Percentiles rank a stretch among this genome's conserved stretches.
phyloP scores from a whole-genome alignment of 2,797 vertebrate species.

The Xenops minutus region DNA sequence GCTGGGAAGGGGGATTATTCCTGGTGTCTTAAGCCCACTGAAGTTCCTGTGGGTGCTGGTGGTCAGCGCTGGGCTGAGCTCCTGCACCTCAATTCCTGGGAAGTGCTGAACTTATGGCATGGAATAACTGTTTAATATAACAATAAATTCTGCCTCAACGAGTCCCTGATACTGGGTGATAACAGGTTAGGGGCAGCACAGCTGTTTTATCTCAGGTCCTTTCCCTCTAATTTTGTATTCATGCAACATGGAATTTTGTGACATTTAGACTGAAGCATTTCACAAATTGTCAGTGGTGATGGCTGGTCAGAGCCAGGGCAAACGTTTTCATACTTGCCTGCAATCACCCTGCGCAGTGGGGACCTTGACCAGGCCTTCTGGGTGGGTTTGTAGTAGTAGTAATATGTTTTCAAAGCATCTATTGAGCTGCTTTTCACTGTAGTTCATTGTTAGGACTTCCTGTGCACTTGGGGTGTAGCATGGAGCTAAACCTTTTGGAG shows the following conservation, averaged over 20 bases:
- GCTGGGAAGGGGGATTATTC: background rate
- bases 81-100: background rate
- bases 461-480: background rate
- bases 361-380: background rate
- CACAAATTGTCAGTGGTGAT: background rate
- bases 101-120: background rate
- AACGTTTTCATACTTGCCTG: background rate
- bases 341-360: background rate
- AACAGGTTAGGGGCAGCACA: background rate
- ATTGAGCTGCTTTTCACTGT: background rate
- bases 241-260: background rate
- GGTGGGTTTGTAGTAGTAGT: background rate
- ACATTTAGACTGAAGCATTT: background rate
- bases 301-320: background rate
- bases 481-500: background rate
- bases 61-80: background rate
- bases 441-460: background rate
- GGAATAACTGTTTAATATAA: background rate
- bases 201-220: background rate
- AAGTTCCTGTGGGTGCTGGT: background rate
- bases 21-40: rapidly evolving
- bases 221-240: background rate
- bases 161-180: background rate
- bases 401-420: background rate
- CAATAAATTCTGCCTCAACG: background rate